Conservation (phyloP, 2,888 invertebrate genomes). For the Pachycephus smyrnensis region DNA sequence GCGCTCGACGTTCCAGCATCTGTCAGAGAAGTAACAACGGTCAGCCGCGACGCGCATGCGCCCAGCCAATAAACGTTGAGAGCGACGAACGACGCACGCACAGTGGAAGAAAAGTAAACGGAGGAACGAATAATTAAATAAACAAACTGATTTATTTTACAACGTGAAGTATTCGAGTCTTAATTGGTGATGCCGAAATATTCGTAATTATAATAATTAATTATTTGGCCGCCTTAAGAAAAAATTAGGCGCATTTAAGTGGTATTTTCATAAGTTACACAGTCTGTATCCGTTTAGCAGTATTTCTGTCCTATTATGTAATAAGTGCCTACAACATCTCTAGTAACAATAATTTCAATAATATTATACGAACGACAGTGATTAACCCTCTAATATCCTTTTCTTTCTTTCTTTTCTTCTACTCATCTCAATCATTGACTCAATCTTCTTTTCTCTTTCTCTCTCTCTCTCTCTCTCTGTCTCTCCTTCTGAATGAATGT, state of each 20-base stretch:
- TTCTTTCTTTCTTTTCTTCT: conserved; percentile 4
- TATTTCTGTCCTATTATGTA: background rate
- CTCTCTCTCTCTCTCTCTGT: background rate
- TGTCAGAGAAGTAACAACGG: conserved; percentile 9
- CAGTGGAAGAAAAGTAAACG: conserved; percentile 40
- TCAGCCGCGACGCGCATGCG: too few relatives aligned
- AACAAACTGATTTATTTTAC: conserved; percentile 52
- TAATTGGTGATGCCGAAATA: conserved; percentile 59
- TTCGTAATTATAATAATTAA: conserved; percentile 33
- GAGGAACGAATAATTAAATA: conserved; percentile 32
- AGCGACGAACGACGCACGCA: background rate
- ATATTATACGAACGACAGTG: conserved; percentile 17
- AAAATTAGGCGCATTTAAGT: too few relatives aligned
- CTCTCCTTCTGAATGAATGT: background rate
- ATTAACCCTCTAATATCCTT: conserved; percentile 15
- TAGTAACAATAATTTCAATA: conserved; percentile 21
- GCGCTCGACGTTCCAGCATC: conserved; percentile 6
- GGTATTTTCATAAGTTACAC: conserved; percentile 4
- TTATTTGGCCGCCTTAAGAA: too few relatives aligned
- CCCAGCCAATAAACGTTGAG: too few relatives aligned
- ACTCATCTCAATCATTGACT: conserved; percentile 8
- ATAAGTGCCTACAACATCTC: conserved; percentile 22
- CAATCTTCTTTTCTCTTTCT: conserved; percentile 6
- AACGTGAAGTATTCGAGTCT: conserved; percentile 43
- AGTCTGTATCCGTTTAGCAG: conserved; percentile 14